Base-by-base conservation (phyloP, 2,797 vertebrate genomes). In the Huso huso region DNA sequence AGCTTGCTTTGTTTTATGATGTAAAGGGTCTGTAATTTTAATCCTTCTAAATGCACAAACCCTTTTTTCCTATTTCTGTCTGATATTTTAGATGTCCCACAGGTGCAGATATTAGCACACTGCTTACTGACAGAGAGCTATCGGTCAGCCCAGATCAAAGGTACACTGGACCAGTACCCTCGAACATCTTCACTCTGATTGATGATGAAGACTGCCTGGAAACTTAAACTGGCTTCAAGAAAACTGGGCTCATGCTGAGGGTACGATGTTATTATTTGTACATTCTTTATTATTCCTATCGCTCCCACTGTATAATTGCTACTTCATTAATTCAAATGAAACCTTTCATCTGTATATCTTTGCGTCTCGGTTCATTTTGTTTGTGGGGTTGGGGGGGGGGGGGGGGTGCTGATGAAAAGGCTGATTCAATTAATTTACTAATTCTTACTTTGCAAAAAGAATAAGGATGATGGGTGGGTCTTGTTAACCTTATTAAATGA, bases 371-470 rank as follows among this genome's bases (percentile, higher is more conserved):
- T 94, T 91, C 92, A 95, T 96, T 95, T 94, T 88, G 88, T 93
- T 92, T 91, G 91, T 94, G 88, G 87, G 89, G 89, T 82, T 84
- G 80, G 81, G 87, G 84, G 80, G 81, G 87, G 82, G 89, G 85
- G 83, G 80, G 83, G 77, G 81, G 74, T 76, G 83, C 83, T 88
- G 87, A 91, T 91, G 92, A 91, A 91, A 91, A 91, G 84, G 84
- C 88, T 86, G 89, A 93, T 90, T 91, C 87, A 88, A 92, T 94
- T 94, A 93, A 96, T 97, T 94, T 94, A 91, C 89, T 89, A 90
- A 82, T 75, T 81, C 65, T 90, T 93, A 87, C 89, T 84, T 90
- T 83, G 86, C 89, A 87, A 89, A 86, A 86, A 81, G 72, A 77
- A 87, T 72, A 81, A 84, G 85, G 87, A 82, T 80, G 68, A 81